These are phyloP conservation scores for Lamellibrachia satsuma DNA, from an alignment of 2,888 invertebrate species.

Conservation along the genomic window DNA sequence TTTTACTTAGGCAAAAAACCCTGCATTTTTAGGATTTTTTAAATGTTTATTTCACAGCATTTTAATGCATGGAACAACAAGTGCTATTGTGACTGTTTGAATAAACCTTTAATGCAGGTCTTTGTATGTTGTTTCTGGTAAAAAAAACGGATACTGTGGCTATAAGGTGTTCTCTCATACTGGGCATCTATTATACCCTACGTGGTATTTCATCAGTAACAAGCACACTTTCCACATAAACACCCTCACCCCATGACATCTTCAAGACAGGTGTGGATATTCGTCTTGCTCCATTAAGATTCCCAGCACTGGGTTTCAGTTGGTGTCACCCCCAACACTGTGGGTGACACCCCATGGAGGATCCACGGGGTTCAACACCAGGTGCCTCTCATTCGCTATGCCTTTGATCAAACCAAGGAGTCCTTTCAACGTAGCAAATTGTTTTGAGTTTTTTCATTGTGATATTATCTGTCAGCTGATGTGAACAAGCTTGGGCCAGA, in stretches of 20 bases:
- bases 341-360: background rate
- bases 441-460: background rate
- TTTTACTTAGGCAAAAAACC: background rate
- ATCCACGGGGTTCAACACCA: background rate
- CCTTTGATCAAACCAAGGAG: background rate
- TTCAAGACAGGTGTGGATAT: background rate
- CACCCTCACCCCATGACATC: background rate
- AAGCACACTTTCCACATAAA: background rate
- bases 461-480: background rate
- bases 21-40: background rate
- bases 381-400: background rate
- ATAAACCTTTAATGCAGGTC: background rate
- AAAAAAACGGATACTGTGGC: background rate
- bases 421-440: slow-evolving; percentile 12
- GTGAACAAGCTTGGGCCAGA: background rate
- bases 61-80: too few species aligned
- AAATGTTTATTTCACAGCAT: background rate
- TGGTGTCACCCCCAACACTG: background rate
- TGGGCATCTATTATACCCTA: background rate
- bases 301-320: background rate
- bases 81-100: background rate
- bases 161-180: background rate
- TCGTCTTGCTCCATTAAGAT: background rate
- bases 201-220: background rate
- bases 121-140: background rate